phyloP scores from a whole-genome alignment of 2,797 vertebrate species.

The Bothrops alternatus region DNA sequence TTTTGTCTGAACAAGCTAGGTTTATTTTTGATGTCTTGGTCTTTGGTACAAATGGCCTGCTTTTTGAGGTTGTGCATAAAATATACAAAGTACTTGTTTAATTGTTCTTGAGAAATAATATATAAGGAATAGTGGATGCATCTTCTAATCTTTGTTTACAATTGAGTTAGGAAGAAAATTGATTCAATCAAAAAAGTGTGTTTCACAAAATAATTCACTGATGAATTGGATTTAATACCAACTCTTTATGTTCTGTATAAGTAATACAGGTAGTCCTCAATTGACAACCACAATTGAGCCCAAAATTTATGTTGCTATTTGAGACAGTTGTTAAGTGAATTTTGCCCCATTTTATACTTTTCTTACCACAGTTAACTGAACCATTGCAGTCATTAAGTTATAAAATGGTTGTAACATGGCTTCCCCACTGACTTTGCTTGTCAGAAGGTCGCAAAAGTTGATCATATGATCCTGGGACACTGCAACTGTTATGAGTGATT shows the following conservation, averaged over 20 bases:
- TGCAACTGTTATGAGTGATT: not conserved
- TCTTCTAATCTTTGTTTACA: not conserved
- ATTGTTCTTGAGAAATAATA: not conserved
- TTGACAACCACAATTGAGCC: not conserved
- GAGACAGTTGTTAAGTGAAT: not conserved
- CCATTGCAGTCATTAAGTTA: not conserved
- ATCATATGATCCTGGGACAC: not conserved
- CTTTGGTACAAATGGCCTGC: not conserved
- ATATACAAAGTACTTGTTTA: not conserved
- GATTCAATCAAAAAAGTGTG: not conserved
- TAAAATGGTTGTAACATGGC: not conserved
- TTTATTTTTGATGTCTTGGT: slow-evolving; percentile 28
- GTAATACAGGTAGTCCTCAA: not conserved
- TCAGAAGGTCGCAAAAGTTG: not conserved
- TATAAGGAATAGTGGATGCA: not conserved
- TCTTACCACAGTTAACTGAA: not conserved
- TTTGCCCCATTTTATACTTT: not conserved
- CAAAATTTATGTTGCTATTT: not conserved
- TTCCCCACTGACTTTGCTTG: not conserved
- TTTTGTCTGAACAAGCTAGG: not conserved
- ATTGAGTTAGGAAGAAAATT: not conserved
- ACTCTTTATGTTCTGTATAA: not conserved
- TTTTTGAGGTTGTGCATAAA: not conserved
- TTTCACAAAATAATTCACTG: not conserved
- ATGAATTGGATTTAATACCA: not conserved